These are phyloP conservation scores for Melanotaenia boesemani DNA, from an alignment of 2,797 vertebrate species.

Conservation along the genomic window DNA sequence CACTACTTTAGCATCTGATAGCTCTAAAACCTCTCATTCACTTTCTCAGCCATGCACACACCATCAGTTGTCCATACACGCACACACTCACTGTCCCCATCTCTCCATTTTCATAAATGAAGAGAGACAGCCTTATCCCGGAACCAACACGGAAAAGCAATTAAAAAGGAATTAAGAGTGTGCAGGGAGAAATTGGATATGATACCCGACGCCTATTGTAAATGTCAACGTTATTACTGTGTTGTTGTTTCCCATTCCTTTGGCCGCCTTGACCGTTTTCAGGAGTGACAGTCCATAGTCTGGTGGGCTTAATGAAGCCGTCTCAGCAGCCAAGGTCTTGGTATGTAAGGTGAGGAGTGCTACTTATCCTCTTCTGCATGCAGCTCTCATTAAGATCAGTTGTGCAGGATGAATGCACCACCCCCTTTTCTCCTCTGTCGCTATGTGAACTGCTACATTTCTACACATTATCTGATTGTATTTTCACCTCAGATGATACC, in stretches of 20 bases:
- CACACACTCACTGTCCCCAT: conserved; percentile 59
- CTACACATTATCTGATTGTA: conserved; percentile 51
- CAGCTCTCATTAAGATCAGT: conserved; percentile 74
- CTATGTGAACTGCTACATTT: conserved; percentile 20
- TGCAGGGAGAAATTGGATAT: conserved; percentile 82
- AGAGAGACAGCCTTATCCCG: conserved; percentile 81
- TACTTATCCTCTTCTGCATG: conserved; percentile 69
- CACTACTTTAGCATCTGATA: conserved; percentile 32
- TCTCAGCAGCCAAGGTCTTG: conserved; percentile 68
- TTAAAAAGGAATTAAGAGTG: conserved; percentile 84
- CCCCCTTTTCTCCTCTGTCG: conserved; percentile 36
- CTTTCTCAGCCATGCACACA: conserved; percentile 26
- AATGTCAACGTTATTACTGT: conserved; percentile 84
- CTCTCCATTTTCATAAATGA: conserved; percentile 77
- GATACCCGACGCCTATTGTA: conserved; percentile 80
- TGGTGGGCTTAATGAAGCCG: conserved; percentile 77
- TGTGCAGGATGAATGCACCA: conserved; percentile 47
- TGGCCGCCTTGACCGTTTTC: conserved; percentile 67
- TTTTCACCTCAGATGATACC: conserved; percentile 36
- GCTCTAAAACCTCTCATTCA: conserved; percentile 16
- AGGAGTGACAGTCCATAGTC: conserved; percentile 77
- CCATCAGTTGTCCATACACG: conserved; percentile 29
- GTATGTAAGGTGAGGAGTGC: conserved; percentile 71
- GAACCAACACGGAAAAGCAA: conserved; percentile 79
- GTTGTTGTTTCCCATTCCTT: conserved; percentile 81